Percentiles rank a stretch among this genome's conserved stretches.
Evolutionary conservation across 2,888 invertebrate genomes (phyloP).

Genomic region (Gastracanthus pulcherrimus): DNA sequence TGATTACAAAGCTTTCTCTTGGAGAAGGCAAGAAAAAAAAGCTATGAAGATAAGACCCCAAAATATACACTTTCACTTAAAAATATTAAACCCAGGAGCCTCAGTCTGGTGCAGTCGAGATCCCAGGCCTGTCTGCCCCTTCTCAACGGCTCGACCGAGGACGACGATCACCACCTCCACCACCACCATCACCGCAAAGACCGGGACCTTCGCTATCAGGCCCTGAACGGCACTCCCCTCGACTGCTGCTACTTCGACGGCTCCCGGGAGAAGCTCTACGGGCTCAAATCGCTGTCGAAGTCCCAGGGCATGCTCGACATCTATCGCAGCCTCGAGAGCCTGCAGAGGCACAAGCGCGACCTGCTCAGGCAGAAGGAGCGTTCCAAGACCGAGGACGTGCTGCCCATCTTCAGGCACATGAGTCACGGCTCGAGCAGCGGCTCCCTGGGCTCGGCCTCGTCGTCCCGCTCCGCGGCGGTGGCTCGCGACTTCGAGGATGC

Average conservation of each 20-base stretch:
- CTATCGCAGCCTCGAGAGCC: constrained; percentile 74
- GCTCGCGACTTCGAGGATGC: constrained; percentile 8
- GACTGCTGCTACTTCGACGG: constrained; percentile 73
- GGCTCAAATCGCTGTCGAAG: constrained; percentile 77
- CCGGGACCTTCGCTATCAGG: constrained; percentile 22
- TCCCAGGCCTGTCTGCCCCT: constrained; percentile 71
- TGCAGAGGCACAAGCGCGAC: constrained; percentile 66
- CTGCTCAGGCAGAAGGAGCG: constrained; percentile 68
- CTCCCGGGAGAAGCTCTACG: constrained; percentile 78
- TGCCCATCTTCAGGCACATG: constrained; percentile 69
- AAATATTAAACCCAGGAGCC: constrained; percentile 61
- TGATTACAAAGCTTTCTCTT: no score
- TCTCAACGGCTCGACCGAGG: constrained; percentile 54
- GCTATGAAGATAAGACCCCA: neutral
- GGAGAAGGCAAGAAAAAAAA: neutral
- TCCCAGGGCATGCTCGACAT: constrained; percentile 78
- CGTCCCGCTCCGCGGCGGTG: constrained; percentile 4
- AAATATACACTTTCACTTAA: no score
- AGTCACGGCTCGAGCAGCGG: constrained; percentile 48
- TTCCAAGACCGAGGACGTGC: constrained; percentile 70
- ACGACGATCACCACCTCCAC: constrained; percentile 14
- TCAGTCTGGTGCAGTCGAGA: constrained; percentile 73
- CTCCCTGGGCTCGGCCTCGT: constrained; percentile 37
- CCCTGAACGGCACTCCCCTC: constrained; percentile 57
- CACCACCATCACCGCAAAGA: constrained; percentile 1